A percentile compares a stretch with the other conserved stretches of the same genome.
Conservation (phyloP, 30 jellyfish, hydroid and myxozoan genomes). For the Chrysaora quinquecirrha region DNA sequence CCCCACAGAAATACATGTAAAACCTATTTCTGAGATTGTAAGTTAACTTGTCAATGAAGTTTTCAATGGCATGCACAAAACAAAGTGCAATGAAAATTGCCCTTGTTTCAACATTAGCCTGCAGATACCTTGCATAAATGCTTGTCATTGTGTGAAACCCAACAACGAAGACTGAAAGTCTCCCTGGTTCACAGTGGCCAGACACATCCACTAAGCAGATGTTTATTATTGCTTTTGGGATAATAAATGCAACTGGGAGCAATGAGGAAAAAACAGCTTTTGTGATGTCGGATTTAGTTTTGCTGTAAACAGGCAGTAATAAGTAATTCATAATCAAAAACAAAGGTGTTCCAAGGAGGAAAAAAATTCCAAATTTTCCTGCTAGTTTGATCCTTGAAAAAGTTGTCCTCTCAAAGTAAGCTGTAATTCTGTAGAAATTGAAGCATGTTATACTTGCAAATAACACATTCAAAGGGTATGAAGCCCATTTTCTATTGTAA, state of each 20-base stretch:
- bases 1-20: conserved; percentile 23
- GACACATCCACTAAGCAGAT: conserved; percentile 29
- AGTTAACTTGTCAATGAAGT: conserved; percentile 47
- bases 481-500: conserved; percentile 29
- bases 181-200: conserved; percentile 8
- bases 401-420: not conserved
- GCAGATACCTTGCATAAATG: conserved; percentile 40
- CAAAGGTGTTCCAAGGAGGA: conserved; percentile 48
- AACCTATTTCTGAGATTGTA: conserved; percentile 24
- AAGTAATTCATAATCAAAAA: conserved; percentile 53
- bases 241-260: conserved; percentile 40
- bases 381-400: conserved; percentile 28
- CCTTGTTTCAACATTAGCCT: conserved; percentile 38
- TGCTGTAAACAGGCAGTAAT: conserved; percentile 41
- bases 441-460: conserved; percentile 27
- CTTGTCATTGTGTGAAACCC: conserved; percentile 48
- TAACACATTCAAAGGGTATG: conserved; percentile 49
- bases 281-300: conserved; percentile 17
- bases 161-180: conserved; percentile 28
- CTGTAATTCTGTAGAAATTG: conserved; percentile 50
- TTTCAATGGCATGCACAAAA: conserved; percentile 48
- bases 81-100: conserved; percentile 33
- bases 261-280: conserved; percentile 50
- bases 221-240: conserved; percentile 52
- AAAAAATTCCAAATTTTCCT: conserved; percentile 37